Evolutionary conservation across 2,797 vertebrate species (phyloP), one percentile per base, ranked within the genome.

Genomic region (Sebastes miniatus): DNA sequence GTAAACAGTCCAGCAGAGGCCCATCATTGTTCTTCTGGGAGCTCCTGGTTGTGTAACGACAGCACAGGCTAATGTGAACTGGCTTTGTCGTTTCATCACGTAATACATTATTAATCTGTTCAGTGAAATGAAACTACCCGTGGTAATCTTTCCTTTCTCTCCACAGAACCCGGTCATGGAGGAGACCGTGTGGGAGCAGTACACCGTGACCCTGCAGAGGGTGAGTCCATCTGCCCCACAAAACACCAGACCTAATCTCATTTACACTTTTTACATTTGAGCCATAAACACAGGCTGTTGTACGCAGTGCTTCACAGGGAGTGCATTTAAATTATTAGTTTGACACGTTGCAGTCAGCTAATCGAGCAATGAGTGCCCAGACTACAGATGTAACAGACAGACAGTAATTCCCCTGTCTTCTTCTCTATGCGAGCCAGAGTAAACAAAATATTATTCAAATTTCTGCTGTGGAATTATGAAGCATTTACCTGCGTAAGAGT

Each of bases 141-240:
- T 36, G 34, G 39, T 91, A 80, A 91, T 92, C 84, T 87, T 89
- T 73, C 50, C 61, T 76, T 81, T 87, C 73, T 87, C 71, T 84
- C 86, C 81, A 65, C 93, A 99, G 98, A 97, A 96, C 93, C 92
- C 96, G 80, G 97, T 94, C 87, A 99, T 99, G 98, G 98, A 99
- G 95, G 98, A 99, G 91, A 94, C 96, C 14, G 96, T 98, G 94
- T 99, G 98, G 98, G 98, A 99, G 92, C 97, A 99, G 95, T 99
- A 97, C 91, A 99, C 97, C 0, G 98, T 99, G 92, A 99, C 97
- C 87, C 96, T 99, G 84, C 98, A 99, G 76, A 97, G 97, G 96
- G 98, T 99, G 94, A 97, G 93, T 89, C 83, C 78, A 57, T 72
- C 78, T 81, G 70, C 43, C 63, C 25, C 10, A 2, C 57, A 66